Evolutionary conservation across 2,797 vertebrate species (phyloP).

Genomic region (Acipenser ruthenus): DNA sequence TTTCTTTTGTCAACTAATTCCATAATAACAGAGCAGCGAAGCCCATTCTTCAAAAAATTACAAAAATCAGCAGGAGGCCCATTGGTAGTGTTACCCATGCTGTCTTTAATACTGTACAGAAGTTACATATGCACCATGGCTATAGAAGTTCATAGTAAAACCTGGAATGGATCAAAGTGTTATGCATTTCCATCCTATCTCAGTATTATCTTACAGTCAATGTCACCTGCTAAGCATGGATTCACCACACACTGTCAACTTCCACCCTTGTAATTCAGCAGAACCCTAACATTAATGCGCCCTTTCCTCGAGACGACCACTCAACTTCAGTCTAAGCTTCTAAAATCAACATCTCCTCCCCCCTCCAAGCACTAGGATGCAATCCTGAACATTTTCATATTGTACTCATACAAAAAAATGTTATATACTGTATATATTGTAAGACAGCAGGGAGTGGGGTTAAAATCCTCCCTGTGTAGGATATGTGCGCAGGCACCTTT

Average conservation of each 20-base stretch:
- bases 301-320: constrained; percentile 18
- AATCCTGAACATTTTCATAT: not conserved
- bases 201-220: constrained; percentile 10
- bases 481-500: too few relatives aligned
- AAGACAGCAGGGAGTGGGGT: too few relatives aligned
- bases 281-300: constrained; percentile 28
- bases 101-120: constrained; percentile 4
- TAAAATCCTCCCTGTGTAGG: too few relatives aligned
- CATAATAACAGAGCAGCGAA: constrained; percentile 16
- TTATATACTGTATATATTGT: too few relatives aligned
- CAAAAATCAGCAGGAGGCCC: not conserved
- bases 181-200: constrained; percentile 12
- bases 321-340: constrained; percentile 13
- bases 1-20: constrained; percentile 27
- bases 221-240: constrained; percentile 4
- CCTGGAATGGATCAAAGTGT: constrained; percentile 12
- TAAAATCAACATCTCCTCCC: constrained; percentile 7
- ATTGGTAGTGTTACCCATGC: too few relatives aligned
- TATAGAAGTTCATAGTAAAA: constrained; percentile 5
- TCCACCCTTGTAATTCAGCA: constrained; percentile 8
- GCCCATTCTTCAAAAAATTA: not conserved
- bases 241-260: constrained; percentile 22
- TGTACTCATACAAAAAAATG: not conserved
- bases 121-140: constrained; percentile 9
- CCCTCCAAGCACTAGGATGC: constrained; percentile 12